Conservation (phyloP, 2,888 invertebrate species). For the Abrostola tripartita region DNA sequence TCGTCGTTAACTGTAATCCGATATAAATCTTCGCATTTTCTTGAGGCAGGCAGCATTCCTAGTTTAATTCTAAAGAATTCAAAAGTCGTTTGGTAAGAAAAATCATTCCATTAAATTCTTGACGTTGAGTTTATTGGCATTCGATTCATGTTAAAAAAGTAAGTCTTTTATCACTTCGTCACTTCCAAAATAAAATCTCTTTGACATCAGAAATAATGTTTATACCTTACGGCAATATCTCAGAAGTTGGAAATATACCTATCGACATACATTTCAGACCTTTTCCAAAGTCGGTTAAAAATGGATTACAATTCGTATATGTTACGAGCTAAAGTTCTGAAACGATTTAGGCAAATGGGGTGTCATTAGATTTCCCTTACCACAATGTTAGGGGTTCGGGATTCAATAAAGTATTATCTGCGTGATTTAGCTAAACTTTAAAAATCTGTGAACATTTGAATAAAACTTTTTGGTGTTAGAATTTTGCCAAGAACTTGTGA, state of each 20-base stretch:
- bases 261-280: slow-evolving; percentile 8
- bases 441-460: slow-evolving; percentile 7
- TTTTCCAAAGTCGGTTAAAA: slow-evolving; percentile 18
- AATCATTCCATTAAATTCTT: too few species aligned
- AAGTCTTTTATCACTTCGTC: too few species aligned
- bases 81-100: too few species aligned
- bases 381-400: slow-evolving; percentile 14
- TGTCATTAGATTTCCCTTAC: slow-evolving; percentile 36
- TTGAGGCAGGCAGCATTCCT: too few species aligned
- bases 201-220: not conserved
- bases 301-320: slow-evolving; percentile 12
- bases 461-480: slow-evolving; percentile 16
- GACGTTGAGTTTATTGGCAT: too few species aligned
- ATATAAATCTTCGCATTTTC: too few species aligned
- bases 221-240: not conserved
- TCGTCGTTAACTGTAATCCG: too few species aligned
- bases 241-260: not conserved
- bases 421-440: slow-evolving; percentile 20
- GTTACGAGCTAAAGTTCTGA: slow-evolving; percentile 19
- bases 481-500: slow-evolving; percentile 9
- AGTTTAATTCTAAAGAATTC: too few species aligned
- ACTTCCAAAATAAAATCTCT: too few species aligned
- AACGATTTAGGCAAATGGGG: slow-evolving; percentile 37
- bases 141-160: too few species aligned
- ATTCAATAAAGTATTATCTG: slow-evolving; percentile 25